Conservation (phyloP, 2,888 invertebrate species). For the Drosophila neonasuta region DNA sequence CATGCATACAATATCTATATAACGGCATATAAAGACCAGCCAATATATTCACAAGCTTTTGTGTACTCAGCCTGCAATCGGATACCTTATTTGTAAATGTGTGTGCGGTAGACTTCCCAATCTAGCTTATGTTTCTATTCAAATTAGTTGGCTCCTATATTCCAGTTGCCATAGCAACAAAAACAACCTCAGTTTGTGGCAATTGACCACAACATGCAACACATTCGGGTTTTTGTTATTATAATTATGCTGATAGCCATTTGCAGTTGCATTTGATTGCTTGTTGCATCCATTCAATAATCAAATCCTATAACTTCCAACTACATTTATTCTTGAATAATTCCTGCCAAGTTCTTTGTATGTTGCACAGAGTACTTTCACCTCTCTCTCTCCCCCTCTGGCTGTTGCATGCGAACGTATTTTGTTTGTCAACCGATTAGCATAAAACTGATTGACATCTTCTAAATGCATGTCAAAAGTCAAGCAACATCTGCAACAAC, state of each 20-base stretch:
- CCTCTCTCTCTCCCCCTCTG: neutral
- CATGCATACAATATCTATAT: slow-evolving; percentile 47
- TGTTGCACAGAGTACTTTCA: neutral
- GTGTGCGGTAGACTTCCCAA: neutral
- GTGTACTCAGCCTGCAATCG: slow-evolving; percentile 14
- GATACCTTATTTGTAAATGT: slow-evolving; percentile 7
- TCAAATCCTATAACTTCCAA: neutral
- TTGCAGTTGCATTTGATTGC: slow-evolving; percentile 34
- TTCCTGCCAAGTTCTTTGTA: neutral
- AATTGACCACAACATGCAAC: slow-evolving; percentile 9
- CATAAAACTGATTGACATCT: slow-evolving; percentile 1
- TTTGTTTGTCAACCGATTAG: neutral
- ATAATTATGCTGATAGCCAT: slow-evolving; percentile 43
- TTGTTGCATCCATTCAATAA: slow-evolving; percentile 12
- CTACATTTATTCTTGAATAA: neutral
- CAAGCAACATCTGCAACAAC: slow-evolving; percentile 2
- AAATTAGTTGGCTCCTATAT: neutral
- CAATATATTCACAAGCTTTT: slow-evolving; percentile 59
- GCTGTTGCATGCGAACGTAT: neutral
- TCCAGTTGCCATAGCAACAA: neutral
- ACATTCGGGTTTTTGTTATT: slow-evolving; percentile 2
- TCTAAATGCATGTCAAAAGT: neutral
- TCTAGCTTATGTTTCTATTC: neutral
- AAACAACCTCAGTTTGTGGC: slow-evolving; percentile 11
- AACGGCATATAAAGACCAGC: slow-evolving; percentile 64